These are phyloP conservation scores for Apodemus agrarius DNA, from an alignment of 2,797 vertebrate genomes.

Conservation along the genomic window DNA sequence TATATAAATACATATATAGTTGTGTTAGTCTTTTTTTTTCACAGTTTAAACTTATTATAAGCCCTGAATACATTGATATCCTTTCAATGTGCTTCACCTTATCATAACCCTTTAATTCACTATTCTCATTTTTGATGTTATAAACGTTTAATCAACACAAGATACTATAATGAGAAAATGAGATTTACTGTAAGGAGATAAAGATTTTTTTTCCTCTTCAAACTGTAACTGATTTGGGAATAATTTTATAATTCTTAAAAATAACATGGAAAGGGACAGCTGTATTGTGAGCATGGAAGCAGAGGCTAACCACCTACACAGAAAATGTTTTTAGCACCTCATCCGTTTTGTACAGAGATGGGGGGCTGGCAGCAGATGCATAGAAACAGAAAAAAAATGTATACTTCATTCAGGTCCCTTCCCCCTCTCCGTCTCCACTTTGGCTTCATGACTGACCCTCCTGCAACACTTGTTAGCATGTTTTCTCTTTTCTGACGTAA, in stretches of 20 bases:
- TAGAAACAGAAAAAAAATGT: not conserved
- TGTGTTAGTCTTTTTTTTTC: not conserved
- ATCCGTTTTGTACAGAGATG: conserved; percentile 57
- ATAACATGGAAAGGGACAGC: conserved; percentile 71
- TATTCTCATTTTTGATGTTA: not conserved
- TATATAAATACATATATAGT: not conserved
- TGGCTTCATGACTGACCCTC: not conserved
- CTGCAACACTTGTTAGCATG: not conserved
- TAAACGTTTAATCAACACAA: conserved; percentile 3
- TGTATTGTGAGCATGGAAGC: conserved; percentile 63
- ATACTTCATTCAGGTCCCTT: not conserved
- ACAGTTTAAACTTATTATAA: not conserved
- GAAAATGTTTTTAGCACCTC: conserved; percentile 73
- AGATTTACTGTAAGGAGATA: conserved; percentile 40
- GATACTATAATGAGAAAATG: conserved; percentile 11
- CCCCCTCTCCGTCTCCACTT: not conserved
- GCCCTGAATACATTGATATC: not conserved
- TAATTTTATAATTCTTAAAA: conserved; percentile 75
- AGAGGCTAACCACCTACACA: conserved; percentile 76
- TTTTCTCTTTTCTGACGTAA: conserved; percentile 2
- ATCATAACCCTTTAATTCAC: conserved; percentile 2
- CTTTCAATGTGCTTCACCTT: not conserved
- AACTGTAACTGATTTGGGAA: conserved; percentile 57
- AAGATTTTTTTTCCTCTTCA: not conserved
- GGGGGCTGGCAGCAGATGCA: conserved; percentile 28